These are phyloP conservation scores for Anorthoa munda DNA, from an alignment of 2,888 invertebrate genomes.

Conservation along the genomic window DNA sequence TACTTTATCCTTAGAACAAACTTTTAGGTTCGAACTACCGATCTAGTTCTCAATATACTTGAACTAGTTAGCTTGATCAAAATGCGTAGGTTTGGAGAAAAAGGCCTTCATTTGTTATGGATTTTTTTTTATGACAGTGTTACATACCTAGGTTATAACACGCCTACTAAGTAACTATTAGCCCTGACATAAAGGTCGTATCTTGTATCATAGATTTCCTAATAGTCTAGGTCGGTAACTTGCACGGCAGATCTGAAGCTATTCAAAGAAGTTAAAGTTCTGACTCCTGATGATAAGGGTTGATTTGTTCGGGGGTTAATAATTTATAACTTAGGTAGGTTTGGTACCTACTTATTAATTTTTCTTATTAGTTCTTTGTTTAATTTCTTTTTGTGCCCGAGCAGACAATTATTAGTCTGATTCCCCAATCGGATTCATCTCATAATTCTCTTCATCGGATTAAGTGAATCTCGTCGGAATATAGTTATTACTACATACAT, in stretches of 20 bases:
- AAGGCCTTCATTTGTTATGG: not conserved
- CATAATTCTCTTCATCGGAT: not conserved
- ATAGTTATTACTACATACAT: not conserved
- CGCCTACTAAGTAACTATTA: not conserved
- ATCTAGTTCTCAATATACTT: conserved; percentile 28
- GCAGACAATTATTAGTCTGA: not conserved
- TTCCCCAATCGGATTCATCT: not conserved
- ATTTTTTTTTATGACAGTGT: not conserved
- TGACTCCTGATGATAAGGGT: too few species aligned
- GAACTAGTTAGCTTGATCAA: not conserved
- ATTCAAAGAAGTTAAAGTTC: not conserved
- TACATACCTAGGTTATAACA: not conserved
- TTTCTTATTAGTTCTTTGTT: not conserved
- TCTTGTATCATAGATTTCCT: not conserved
- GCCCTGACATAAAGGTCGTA: not conserved
- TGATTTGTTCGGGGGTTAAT: not conserved
- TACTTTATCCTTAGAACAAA: conserved; percentile 5
- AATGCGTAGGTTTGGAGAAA: not conserved
- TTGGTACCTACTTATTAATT: not conserved
- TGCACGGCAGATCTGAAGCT: not conserved
- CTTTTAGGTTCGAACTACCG: conserved; percentile 26
- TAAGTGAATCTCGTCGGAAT: not conserved
- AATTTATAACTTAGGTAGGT: not conserved
- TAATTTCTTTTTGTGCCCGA: not conserved
- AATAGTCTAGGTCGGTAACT: not conserved